These are phyloP conservation scores for Ctenopoma kingsleyae DNA, from an alignment of 2,797 vertebrate species.

Conservation along the genomic window DNA sequence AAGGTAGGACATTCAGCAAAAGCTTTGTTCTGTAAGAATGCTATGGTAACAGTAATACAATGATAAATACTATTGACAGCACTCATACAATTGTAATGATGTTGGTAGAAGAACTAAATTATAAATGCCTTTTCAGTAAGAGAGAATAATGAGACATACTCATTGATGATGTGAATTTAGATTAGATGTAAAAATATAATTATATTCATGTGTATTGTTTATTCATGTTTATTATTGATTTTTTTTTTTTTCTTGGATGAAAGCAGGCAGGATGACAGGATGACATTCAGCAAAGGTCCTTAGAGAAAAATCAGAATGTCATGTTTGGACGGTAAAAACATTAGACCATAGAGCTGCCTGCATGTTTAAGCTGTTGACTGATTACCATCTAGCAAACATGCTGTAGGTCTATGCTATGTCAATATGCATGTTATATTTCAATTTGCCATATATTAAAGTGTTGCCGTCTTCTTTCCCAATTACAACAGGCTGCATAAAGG, in stretches of 20 bases:
- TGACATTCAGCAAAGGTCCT: neutral
- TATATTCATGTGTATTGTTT: conserved; percentile 20
- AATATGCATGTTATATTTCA: neutral
- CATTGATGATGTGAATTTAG: conserved; percentile 24
- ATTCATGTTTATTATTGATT: conserved; percentile 15
- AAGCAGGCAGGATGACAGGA: conserved; percentile 19
- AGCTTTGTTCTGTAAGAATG: conserved; percentile 21
- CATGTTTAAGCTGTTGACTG: neutral
- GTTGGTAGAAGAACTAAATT: conserved; percentile 41
- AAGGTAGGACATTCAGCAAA: conserved; percentile 34
- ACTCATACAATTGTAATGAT: conserved; percentile 61
- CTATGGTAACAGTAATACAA: conserved; percentile 19
- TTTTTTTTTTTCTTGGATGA: conserved; percentile 13
- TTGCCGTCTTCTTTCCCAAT: neutral
- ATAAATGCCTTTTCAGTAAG: conserved; percentile 39
- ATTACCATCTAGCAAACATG: neutral
- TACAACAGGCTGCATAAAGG: neutral
- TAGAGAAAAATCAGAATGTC: neutral
- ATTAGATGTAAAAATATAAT: conserved; percentile 15
- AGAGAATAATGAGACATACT: conserved; percentile 24
- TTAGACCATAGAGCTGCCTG: neutral
- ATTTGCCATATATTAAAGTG: too few species aligned
- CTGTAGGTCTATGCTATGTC: neutral
- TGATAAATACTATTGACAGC: conserved; percentile 46
- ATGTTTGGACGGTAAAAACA: conserved; percentile 11